These are phyloP conservation scores for Tiliacea aurago DNA, from an alignment of 2,888 invertebrate species.

Conservation along the genomic window DNA sequence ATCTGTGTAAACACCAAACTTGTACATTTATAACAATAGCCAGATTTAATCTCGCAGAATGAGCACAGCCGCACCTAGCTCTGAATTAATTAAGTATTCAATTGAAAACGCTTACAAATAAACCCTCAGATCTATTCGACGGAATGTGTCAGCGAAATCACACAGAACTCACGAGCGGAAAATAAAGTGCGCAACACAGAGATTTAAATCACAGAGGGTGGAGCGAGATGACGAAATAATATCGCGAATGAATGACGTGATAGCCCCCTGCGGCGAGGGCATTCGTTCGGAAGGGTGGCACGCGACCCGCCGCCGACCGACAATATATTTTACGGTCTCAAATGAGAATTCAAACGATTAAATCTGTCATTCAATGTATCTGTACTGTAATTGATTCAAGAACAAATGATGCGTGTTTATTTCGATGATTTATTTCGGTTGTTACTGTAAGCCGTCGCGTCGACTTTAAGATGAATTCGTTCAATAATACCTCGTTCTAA, in stretches of 20 bases:
- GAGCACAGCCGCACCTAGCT: neutral
- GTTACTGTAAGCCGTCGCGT: slow-evolving; percentile 9
- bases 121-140: slow-evolving; percentile 34
- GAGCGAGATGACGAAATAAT: slow-evolving; percentile 79
- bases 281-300: slow-evolving; percentile 78
- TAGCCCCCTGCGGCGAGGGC: slow-evolving; percentile 75
- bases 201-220: slow-evolving; percentile 78
- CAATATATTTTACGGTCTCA: slow-evolving; percentile 67
- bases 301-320: slow-evolving; percentile 63
- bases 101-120: slow-evolving; percentile 27
- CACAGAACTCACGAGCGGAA: slow-evolving; percentile 65
- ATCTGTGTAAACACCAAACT: neutral
- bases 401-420: slow-evolving; percentile 47
- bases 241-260: slow-evolving; percentile 78
- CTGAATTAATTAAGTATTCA: slow-evolving; percentile 28
- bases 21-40: neutral
- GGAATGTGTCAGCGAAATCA: slow-evolving; percentile 59
- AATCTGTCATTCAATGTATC: slow-evolving; percentile 59
- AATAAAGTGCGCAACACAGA: slow-evolving; percentile 81
- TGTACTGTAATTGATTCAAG: slow-evolving; percentile 42
- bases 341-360: slow-evolving; percentile 63
- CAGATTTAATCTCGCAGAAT: neutral
- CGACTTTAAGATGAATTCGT: slow-evolving; percentile 27
- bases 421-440: slow-evolving; percentile 38
- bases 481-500: slow-evolving; percentile 31